Evolutionary conservation across 2,113 vertebrate species (phyloP).

Genomic region (Donacobius atricapilla): DNA sequence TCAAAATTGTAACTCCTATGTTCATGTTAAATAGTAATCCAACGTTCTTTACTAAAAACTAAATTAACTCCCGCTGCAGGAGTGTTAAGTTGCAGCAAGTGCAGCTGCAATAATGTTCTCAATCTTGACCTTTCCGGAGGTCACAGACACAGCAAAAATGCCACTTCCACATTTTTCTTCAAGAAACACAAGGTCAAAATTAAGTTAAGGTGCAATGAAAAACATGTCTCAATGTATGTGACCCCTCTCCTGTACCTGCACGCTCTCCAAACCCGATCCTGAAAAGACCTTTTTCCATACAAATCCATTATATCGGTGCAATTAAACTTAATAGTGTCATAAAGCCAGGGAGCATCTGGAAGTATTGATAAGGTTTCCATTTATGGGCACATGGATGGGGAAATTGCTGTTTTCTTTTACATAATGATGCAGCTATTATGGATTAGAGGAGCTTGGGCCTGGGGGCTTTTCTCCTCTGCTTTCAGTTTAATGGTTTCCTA

Average conservation of each 20-base stretch:
- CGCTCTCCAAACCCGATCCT: not conserved
- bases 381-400: not conserved
- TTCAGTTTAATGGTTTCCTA: not conserved
- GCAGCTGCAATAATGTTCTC: not conserved
- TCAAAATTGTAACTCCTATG: not conserved
- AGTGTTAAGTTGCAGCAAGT: not conserved
- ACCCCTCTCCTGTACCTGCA: not conserved
- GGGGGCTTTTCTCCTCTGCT: not conserved
- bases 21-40: not conserved
- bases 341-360: conserved; percentile 41
- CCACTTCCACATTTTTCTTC: not conserved
- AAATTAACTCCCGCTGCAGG: not conserved
- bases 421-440: not conserved
- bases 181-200: not conserved
- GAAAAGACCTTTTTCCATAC: not conserved
- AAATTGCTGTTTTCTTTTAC: not conserved
- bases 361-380: conserved; percentile 33
- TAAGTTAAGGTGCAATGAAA: not conserved
- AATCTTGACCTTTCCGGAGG: not conserved
- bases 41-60: not conserved
- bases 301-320: not conserved
- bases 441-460: not conserved
- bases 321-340: conserved; percentile 28
- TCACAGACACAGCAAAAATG: not conserved
- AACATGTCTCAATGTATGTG: not conserved